Conservation (phyloP, 2,797 vertebrate species). For the Eospalax fontanierii region DNA sequence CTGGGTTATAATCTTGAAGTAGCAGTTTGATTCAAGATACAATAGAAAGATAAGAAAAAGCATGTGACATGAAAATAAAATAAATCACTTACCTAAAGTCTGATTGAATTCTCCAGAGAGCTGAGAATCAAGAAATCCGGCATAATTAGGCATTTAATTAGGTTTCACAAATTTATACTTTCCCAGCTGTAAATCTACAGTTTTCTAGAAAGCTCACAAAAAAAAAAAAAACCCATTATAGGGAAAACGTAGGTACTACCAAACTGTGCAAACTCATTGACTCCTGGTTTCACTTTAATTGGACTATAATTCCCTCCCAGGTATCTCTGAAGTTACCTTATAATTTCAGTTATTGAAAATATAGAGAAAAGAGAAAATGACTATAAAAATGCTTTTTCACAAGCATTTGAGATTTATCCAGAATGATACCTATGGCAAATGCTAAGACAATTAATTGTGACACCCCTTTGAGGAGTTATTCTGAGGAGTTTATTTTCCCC, state of each 20-base stretch:
- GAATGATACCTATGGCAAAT: not conserved
- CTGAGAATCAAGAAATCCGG: not conserved
- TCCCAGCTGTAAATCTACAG: not conserved
- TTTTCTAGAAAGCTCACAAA: not conserved
- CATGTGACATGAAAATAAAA: not conserved
- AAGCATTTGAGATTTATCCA: not conserved
- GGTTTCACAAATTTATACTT: not conserved
- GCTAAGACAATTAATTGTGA: not conserved
- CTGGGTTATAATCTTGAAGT: not conserved
- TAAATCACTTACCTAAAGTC: accelerated
- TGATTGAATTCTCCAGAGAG: not conserved
- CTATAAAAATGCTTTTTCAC: accelerated
- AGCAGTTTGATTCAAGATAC: not conserved
- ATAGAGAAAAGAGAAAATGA: not conserved
- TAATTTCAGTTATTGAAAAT: not conserved
- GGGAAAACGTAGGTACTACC: not conserved
- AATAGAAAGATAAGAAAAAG: not conserved
- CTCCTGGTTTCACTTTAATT: no score
- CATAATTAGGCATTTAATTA: not conserved
- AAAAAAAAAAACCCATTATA: not conserved
- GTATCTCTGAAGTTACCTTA: not conserved
- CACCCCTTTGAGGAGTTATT: not conserved
- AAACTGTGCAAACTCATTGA: not conserved
- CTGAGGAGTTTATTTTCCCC: not conserved
- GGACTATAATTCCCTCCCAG: not conserved